phyloP scores from a whole-genome alignment of 2,113 vertebrate genomes.

The Loxodonta africana region DNA sequence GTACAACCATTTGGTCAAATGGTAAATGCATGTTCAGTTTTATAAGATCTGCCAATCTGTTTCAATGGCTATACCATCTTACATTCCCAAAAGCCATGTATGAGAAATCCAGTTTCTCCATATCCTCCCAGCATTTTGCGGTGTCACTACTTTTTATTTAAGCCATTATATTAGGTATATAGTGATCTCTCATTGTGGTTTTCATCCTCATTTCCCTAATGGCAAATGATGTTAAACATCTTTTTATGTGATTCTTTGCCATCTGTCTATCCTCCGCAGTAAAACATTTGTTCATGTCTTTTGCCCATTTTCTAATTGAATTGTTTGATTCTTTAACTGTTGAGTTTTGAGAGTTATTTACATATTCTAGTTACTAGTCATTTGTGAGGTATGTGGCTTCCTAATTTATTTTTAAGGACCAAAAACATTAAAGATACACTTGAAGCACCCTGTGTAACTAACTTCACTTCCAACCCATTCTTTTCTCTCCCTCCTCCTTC shows the following conservation, averaged over 20 bases:
- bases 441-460: neutral
- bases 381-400: neutral
- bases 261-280: no score
- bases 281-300: neutral
- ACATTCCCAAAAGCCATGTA: no score
- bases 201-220: no score
- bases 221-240: no score
- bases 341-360: neutral
- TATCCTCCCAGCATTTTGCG: neutral
- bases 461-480: neutral
- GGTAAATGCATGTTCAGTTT: no score
- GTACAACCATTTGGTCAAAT: no score
- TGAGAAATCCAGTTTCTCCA: neutral
- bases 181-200: neutral
- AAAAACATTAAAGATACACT: neutral
- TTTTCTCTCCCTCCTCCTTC: neutral
- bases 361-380: neutral
- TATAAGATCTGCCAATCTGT: no score
- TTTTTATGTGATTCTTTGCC: no score
- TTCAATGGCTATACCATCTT: no score
- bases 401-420: neutral
- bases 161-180: neutral
- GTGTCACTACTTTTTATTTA: neutral
- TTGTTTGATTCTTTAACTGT: neutral
- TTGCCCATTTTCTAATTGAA: neutral